Conservation (phyloP, 2,888 invertebrate species). For the Volucella bombylans region DNA sequence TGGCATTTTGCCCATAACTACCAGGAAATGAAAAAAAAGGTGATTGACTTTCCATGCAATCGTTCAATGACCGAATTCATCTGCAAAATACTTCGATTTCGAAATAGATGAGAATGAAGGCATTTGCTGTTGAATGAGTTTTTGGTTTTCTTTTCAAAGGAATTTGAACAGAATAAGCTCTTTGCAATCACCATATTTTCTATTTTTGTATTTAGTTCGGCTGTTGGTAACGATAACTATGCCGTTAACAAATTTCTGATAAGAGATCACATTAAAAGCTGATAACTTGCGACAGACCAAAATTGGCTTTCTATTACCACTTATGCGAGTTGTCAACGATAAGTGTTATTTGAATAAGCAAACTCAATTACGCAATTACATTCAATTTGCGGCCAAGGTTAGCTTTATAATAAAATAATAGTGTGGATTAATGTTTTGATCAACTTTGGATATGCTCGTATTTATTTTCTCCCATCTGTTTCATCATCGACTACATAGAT, state of each 20-base stretch:
- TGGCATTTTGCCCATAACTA: slow-evolving; percentile 2
- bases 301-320: not conserved
- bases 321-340: slow-evolving; percentile 19
- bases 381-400: not conserved
- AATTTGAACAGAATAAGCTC: not conserved
- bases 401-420: no score
- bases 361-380: not conserved
- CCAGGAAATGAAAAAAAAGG: slow-evolving; percentile 16
- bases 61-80: slow-evolving; percentile 22
- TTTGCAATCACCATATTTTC: not conserved
- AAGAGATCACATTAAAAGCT: not conserved
- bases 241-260: not conserved
- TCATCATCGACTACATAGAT: no score
- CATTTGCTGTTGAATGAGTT: slow-evolving; percentile 11
- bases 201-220: slow-evolving; percentile 17
- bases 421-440: no score
- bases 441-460: no score
- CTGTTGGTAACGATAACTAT: not conserved
- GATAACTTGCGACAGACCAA: slow-evolving; percentile 6
- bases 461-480: no score
- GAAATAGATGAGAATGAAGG: not conserved
- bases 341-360: slow-evolving; percentile 3
- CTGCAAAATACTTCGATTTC: not conserved
- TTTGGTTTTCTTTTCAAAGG: not conserved
- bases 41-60: not conserved